Base-by-base conservation (phyloP, 2,113 vertebrate genomes). In the human region DNA sequence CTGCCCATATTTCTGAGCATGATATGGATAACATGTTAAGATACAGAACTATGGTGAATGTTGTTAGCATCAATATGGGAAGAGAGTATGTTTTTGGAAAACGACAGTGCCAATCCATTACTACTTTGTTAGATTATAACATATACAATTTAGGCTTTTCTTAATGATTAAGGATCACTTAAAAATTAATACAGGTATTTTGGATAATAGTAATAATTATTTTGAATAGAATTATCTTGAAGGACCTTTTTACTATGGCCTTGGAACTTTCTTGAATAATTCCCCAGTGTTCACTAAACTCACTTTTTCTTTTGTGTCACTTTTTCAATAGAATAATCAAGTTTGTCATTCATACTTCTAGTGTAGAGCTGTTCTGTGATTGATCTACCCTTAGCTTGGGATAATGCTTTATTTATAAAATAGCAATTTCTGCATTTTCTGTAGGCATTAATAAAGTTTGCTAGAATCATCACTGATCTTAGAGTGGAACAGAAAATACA, bases 221-320 rank as follows among this genome's bases (percentile, higher is more conserved):
- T 92, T 80, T 70, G 86, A 61, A 48, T 57, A 27, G 22, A 52
- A 57, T 81, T 72, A 25, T 52, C 91, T 86, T 80, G 43, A 88
- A 86, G 14, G 40, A 72, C 22, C 16, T 45, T 68, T n/a, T 32
- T 30, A 6, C 4, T 85, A 1, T 72, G 10, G 17, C 8, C 30
- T 4, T 50, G 22, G 20, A 90, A 92, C 22, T 85, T 96, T 70
- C 14, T 55, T 79, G 17, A 93, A 66, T 98, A 93, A 92, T 96
- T 90, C 22, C 8, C 27, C 25, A 45, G 3, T 93, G 22, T 94
- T 95, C 18, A 35, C 68, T 90, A 52, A 88, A 61, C 50, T 80
- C 9, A 82, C 35, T 76, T 25, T 92, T 55, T 83, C 66, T 95
- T 79, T 80, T 84, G 27, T 89, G 9, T 76, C 23, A n/a, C n/a